Base-by-base conservation (phyloP, 2,888 invertebrate genomes). In the Hermodice carunculata region DNA sequence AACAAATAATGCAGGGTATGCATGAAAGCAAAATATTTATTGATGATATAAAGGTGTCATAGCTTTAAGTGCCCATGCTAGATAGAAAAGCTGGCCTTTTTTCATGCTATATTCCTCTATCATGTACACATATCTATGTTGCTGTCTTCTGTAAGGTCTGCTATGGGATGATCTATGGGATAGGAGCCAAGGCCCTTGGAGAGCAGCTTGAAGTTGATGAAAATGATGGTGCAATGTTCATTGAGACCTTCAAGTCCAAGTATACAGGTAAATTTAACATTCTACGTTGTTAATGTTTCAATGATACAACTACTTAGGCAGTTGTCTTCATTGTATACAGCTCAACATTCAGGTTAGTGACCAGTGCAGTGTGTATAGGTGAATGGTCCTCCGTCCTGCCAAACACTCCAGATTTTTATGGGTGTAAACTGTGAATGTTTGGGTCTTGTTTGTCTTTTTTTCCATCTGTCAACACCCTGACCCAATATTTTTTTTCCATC, bases 91-190 rank as follows among this genome's bases (percentile, higher is more conserved):
- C 17, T 37, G 40, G 40, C 17, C 40, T 14, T 37, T 37, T 17
- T 37, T 17, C 40, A 37, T 17, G 40, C 11, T 37, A 17, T 11
- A 11, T 14, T 37, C 40, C 11, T 17, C 40, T 14, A 37, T 14
- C 11, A 37, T 14, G 40, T 22, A 19, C 14, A n/a, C 8, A 46
- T n/a, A 46, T 22, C 17, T 17, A 46, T 17, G 14, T 19, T 54
- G 4, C 5, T 53, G 53, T n/a, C 53, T 19, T 32, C 31, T 60
- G 67, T 6, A 95, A 97, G 86, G 87, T 88, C 32, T 96, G 96
- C 83, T 98, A 98, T 86, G 98, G 96, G 5, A 95, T 99, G 79
- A 92, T 99, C 63, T 99, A 99, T 85, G 99, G 98, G 6, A 98
- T 98, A 92, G 96, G 98, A 1, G 89, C 90, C 64, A 93, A 90